These are phyloP conservation scores for Centropristis striata DNA, from an alignment of 2,113 vertebrate species.

Conservation along the genomic window DNA sequence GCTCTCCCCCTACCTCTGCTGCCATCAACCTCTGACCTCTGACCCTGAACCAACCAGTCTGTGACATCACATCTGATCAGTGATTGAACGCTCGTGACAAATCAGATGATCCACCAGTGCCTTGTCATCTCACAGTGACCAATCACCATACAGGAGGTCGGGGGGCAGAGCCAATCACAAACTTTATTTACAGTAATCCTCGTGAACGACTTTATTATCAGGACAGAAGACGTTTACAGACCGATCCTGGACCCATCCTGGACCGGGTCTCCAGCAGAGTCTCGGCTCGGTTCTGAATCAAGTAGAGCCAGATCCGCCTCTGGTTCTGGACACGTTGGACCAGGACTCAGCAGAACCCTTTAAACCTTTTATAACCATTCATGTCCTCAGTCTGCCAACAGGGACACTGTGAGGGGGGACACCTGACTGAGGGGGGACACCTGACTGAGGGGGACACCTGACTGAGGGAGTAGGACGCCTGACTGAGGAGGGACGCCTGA, in stretches of 20 bases:
- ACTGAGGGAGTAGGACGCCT: no score
- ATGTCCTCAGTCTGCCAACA: background rate
- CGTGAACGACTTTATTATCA: background rate
- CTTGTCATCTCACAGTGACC: slow-evolving; percentile 43
- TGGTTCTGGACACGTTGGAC: background rate
- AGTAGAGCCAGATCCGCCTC: background rate
- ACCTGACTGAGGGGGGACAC: background rate
- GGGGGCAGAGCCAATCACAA: background rate
- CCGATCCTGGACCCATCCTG: no score
- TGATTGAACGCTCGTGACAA: slow-evolving; percentile 6
- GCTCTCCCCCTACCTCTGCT: slow-evolving; percentile 80
- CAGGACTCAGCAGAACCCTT: slow-evolving; percentile 21
- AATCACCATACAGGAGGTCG: background rate
- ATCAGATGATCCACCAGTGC: slow-evolving; percentile 49
- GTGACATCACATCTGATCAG: background rate
- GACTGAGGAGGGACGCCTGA: no score
- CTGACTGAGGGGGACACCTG: no score
- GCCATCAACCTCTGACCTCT: slow-evolving; percentile 34
- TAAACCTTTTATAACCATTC: background rate
- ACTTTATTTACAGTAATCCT: no score
- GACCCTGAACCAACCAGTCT: slow-evolving; percentile 1
- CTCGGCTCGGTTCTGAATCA: no score
- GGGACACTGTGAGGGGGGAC: background rate
- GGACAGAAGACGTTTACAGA: background rate
- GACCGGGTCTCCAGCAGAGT: no score